Percentiles rank a stretch among this genome's conserved stretches.
These are phyloP conservation scores for Drosophila lini DNA, from an alignment of 1,140 invertebrate species.

Conservation along the genomic window DNA sequence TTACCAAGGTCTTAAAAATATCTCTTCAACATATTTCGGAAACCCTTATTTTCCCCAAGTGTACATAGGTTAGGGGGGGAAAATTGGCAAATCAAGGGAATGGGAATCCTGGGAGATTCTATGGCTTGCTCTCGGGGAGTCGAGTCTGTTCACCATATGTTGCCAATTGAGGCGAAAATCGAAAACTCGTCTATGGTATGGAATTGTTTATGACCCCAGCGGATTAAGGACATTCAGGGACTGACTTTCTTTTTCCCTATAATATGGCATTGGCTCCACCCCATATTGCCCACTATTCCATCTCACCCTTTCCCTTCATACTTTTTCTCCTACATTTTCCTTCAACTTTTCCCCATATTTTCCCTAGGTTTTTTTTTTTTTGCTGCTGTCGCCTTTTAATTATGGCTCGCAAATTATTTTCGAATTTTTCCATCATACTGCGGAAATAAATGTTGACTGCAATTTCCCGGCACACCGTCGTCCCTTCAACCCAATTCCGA, in stretches of 20 bases:
- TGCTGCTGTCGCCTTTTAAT: constrained; percentile 73
- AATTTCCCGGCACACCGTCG: constrained; percentile 54
- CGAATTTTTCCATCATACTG: constrained; percentile 80
- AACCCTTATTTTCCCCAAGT: constrained; percentile 4
- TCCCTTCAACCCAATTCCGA: constrained; percentile 44
- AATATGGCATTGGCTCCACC: constrained; percentile 8
- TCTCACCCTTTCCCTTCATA: constrained; percentile 16
- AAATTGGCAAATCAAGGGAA: constrained; percentile 1
- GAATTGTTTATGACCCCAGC: constrained; percentile 76
- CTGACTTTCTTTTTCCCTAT: constrained; percentile 24
- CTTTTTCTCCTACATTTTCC: constrained; percentile 34
- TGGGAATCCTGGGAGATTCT: constrained; percentile 10
- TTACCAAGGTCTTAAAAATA: neutral
- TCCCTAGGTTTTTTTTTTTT: constrained; percentile 17
- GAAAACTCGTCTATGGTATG: constrained; percentile 74
- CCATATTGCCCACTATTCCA: constrained; percentile 18
- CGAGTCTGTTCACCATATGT: constrained; percentile 73
- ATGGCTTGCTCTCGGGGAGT: constrained; percentile 41
- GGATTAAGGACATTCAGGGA: constrained; percentile 48
- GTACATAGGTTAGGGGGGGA: constrained; percentile 2
- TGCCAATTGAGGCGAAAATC: constrained; percentile 82
- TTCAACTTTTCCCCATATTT: constrained; percentile 48
- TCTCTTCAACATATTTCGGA: neutral
- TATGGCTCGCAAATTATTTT: constrained; percentile 81
- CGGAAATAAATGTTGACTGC: constrained; percentile 81